phyloP scores from a whole-genome alignment of 1,140 invertebrate species.

The Rhizoglyphus robini region DNA sequence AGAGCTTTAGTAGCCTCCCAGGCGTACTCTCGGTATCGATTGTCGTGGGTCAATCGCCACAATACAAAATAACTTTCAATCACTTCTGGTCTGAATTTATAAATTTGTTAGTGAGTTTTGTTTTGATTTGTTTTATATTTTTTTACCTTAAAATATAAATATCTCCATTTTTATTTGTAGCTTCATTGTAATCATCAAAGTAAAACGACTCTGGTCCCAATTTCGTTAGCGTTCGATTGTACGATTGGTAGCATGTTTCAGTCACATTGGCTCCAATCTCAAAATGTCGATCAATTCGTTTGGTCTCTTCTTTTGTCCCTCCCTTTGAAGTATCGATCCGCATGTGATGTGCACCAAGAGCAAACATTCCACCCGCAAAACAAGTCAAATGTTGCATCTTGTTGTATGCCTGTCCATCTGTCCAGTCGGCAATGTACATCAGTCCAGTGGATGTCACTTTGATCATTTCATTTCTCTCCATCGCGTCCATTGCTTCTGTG shows the following conservation, averaged over 20 bases:
- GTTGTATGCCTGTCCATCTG: constrained; percentile 77
- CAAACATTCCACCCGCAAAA: constrained; percentile 89
- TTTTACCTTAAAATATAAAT: constrained; percentile 48
- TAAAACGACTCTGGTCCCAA: constrained; percentile 81
- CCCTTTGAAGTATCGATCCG: constrained; percentile 54
- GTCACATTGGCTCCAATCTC: constrained; percentile 60
- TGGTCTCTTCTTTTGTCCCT: not conserved
- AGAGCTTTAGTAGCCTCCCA: constrained; percentile 91
- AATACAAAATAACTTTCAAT: constrained; percentile 93
- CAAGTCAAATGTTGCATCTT: constrained; percentile 99
- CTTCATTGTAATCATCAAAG: constrained; percentile 72
- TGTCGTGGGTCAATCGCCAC: constrained; percentile 88
- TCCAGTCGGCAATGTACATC: constrained; percentile 81
- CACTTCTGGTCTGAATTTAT: constrained; percentile 92
- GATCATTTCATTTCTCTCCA: constrained; percentile 47
- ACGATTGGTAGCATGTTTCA: constrained; percentile 93
- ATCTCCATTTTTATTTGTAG: constrained; percentile 74
- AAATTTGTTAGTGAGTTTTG: constrained; percentile 54
- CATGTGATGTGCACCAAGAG: constrained; percentile 63
- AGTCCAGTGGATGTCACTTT: constrained; percentile 55
- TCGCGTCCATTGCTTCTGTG: constrained; percentile 64
- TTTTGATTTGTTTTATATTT: not conserved
- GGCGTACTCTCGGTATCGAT: constrained; percentile 91
- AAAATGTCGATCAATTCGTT: not conserved
- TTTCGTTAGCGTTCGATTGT: constrained; percentile 66